Evolutionary conservation across 1,140 invertebrate genomes (phyloP).

Genomic region (Magallana angulata): DNA sequence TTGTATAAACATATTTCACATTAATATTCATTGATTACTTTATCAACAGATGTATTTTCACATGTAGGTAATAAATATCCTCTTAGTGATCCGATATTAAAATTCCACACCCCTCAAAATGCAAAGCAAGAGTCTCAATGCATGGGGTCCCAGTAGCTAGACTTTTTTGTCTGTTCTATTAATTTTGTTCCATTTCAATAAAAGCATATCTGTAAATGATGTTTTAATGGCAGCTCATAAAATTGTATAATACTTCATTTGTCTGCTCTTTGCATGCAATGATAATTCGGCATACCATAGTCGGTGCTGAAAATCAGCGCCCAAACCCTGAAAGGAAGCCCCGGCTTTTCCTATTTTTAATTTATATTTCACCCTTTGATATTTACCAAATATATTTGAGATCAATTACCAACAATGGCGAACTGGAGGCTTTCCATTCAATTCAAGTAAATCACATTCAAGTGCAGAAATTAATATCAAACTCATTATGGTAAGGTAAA

Average conservation of each 20-base stretch:
- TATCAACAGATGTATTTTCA: background rate
- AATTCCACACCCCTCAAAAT: background rate
- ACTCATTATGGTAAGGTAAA: slow-evolving; percentile 6
- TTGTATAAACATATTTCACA: no score
- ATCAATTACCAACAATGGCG: background rate
- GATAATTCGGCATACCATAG: background rate
- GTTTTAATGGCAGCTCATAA: slow-evolving; percentile 14
- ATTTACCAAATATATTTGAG: slow-evolving; percentile 32
- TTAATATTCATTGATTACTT: no score
- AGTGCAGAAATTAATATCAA: slow-evolving; percentile 22
- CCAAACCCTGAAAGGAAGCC: background rate
- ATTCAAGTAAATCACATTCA: background rate
- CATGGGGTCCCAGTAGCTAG: background rate
- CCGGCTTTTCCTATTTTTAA: slow-evolving; percentile 9
- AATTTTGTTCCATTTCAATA: background rate
- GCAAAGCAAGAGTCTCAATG: background rate
- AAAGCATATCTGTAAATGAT: background rate
- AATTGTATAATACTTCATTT: slow-evolving; percentile 11
- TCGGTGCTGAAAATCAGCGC: background rate
- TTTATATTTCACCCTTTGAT: slow-evolving; percentile 32
- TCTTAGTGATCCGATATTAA: background rate
- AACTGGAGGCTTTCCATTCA: slow-evolving; percentile 4
- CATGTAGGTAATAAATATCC: background rate
- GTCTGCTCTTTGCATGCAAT: background rate
- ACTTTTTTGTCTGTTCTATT: slow-evolving; percentile 23